Evolutionary conservation across 1,140 invertebrate species (phyloP), one percentile per base, ranked within the genome.

Genomic region (Atopsyche davidsoni): DNA sequence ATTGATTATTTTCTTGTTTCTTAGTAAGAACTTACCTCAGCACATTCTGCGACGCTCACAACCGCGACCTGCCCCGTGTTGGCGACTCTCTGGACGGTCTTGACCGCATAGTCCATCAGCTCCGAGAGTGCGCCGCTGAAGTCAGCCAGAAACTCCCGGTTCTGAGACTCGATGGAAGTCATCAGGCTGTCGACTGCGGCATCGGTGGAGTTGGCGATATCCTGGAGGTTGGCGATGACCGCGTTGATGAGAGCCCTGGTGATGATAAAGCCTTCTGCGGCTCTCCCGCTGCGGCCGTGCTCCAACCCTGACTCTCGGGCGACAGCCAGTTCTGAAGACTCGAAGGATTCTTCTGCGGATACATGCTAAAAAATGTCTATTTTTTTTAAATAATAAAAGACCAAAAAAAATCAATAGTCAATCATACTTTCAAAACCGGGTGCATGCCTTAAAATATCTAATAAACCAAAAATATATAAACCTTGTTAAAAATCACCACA

Each of bases 201-300:
- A 25, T 31, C 11, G 49, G 62, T 43, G 67, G 60, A 18, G 59
- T 45, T 3, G 60, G 63, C 0, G 65, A 55, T 35, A 51, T 54
- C 10, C 43, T 52, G 4, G 69, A 52, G 41, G 62, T 64, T 1
- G 51, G 34, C 19, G n/a, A 63, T 51, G 0, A 68, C 21, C 22
- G 65, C 53, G 54, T 64, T 51, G 3, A 70, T 61, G 10, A 68
- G 53, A 14, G 48, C 28, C 21, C 64, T 66, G 51, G 31, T 59
- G 23, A 39, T 19, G 23, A 22, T 23, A 16, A 24, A 48, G 4
- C 19, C 17, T 10, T 48, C 46, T 4, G 23, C 21, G n/a, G n/a
- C n/a, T n/a, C n/a, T n/a, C n/a, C n/a, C n/a, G n/a, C n/a, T n/a
- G n/a, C n/a, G n/a, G n/a, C n/a, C n/a, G n/a, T n/a, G n/a, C n/a